Percentiles rank a stretch among this genome's conserved stretches.
These are phyloP conservation scores for Polyommatus iphigenia DNA, from an alignment of 2,888 invertebrate species.

Conservation along the genomic window DNA sequence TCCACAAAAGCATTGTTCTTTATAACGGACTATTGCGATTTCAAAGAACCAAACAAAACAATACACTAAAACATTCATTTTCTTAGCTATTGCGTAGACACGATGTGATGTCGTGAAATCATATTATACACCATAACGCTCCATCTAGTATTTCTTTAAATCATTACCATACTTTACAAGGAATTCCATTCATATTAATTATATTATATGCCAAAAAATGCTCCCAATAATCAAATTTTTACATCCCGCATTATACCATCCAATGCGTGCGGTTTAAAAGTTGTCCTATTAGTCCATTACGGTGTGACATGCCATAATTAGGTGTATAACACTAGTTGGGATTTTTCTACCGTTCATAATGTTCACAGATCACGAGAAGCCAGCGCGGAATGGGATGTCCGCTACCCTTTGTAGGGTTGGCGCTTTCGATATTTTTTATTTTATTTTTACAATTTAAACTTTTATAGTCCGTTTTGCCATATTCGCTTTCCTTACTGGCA, in stretches of 20 bases:
- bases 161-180: neutral
- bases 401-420: constrained; percentile 19
- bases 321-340: constrained; percentile 14
- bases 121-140: neutral
- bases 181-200: too few relatives aligned
- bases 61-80: constrained; percentile 10
- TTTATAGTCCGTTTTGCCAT: neutral
- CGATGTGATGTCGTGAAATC: neutral
- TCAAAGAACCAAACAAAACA: constrained; percentile 29
- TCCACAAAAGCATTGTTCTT: constrained; percentile 38
- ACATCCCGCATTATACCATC: neutral
- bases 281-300: neutral
- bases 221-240: neutral
- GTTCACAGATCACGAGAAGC: constrained; percentile 41
- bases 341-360: constrained; percentile 38
- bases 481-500: neutral
- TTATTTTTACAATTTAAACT: neutral
- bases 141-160: neutral
- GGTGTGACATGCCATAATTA: constrained; percentile 12
- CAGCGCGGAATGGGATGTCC: constrained; percentile 39
- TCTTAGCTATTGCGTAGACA: neutral
- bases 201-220: neutral
- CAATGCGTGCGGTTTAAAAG: neutral
- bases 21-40: constrained; percentile 33
- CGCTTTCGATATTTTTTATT: neutral